These are phyloP conservation scores for Elymnias hypermnestra DNA, from an alignment of 1,140 invertebrate genomes.

Conservation along the genomic window DNA sequence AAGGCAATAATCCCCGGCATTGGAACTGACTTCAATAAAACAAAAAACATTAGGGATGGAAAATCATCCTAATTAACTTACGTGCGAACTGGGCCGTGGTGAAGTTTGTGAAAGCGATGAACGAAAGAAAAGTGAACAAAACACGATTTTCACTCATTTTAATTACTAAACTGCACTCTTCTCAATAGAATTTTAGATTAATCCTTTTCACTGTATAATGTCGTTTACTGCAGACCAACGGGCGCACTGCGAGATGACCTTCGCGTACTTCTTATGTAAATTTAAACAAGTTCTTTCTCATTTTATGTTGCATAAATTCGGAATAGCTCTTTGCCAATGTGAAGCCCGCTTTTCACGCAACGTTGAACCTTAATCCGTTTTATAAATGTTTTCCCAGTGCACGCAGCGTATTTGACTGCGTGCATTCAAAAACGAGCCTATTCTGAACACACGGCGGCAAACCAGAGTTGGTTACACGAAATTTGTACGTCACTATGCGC, in stretches of 20 bases:
- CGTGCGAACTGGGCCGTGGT: constrained; percentile 47
- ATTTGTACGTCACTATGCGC: constrained; percentile 13
- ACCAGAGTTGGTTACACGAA: constrained; percentile 17
- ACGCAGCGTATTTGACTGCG: constrained; percentile 36
- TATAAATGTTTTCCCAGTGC: constrained; percentile 45
- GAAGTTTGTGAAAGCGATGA: constrained; percentile 33
- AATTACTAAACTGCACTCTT: constrained; percentile 26
- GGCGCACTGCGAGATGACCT: constrained; percentile 42
- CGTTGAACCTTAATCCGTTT: constrained; percentile 50
- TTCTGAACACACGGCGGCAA: constrained; percentile 34
- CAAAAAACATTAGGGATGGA: constrained; percentile 3
- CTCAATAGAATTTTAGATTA: constrained; percentile 5
- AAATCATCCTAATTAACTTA: constrained; percentile 37
- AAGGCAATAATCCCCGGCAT: too few relatives aligned
- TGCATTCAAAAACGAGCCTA: constrained; percentile 36
- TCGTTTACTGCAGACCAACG: constrained; percentile 23
- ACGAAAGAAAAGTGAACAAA: constrained; percentile 33
- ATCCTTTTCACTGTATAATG: constrained; percentile 10
- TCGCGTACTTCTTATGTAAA: constrained; percentile 52
- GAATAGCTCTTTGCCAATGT: constrained; percentile 54
- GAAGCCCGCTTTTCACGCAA: constrained; percentile 61
- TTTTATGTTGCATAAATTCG: constrained; percentile 65
- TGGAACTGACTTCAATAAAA: too few relatives aligned
- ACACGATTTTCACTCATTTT: constrained; percentile 50
- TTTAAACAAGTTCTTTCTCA: constrained; percentile 61